Evolutionary conservation across 1,140 invertebrate genomes (phyloP).

Genomic region (Bursaphelenchus mucronatus): DNA sequence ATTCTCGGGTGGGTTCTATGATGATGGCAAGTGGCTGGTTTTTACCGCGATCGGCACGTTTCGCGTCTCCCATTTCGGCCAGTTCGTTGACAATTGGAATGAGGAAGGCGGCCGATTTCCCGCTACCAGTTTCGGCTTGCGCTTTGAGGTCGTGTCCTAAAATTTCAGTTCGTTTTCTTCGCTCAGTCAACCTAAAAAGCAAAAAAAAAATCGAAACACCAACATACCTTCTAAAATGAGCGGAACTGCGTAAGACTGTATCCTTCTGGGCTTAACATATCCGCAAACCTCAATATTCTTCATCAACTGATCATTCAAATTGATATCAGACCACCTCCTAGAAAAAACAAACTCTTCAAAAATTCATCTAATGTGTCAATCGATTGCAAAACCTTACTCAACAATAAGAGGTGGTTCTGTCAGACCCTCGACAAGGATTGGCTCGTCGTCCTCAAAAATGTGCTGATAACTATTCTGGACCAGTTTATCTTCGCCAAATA

Average conservation of each 20-base stretch:
- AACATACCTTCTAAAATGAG: conserved; percentile 20
- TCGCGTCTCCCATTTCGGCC: conserved; percentile 69
- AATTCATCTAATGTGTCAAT: neutral
- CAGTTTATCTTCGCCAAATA: neutral
- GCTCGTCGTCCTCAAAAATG: conserved; percentile 2
- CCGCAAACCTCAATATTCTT: conserved; percentile 78
- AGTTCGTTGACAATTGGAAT: conserved; percentile 88
- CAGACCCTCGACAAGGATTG: neutral
- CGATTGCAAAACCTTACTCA: conserved; percentile 11
- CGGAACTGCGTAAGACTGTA: conserved; percentile 38
- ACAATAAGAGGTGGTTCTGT: neutral
- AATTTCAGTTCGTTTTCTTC: neutral
- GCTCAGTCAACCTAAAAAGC: neutral
- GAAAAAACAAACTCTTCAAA: neutral
- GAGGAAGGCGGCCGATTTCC: conserved; percentile 93
- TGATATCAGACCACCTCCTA: conserved; percentile 5
- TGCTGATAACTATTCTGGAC: neutral
- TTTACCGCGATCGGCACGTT: conserved; percentile 69
- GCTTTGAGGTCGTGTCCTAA: conserved; percentile 50
- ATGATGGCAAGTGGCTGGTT: conserved; percentile 87
- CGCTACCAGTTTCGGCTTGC: conserved; percentile 65
- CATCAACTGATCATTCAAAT: conserved; percentile 1
- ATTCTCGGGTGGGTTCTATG: conserved; percentile 88
- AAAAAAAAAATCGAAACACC: neutral
- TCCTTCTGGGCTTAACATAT: conserved; percentile 73